Percentiles rank a stretch among this genome's conserved stretches.
Conservation (phyloP, 2,797 vertebrate species). For the Coluber constrictor region DNA sequence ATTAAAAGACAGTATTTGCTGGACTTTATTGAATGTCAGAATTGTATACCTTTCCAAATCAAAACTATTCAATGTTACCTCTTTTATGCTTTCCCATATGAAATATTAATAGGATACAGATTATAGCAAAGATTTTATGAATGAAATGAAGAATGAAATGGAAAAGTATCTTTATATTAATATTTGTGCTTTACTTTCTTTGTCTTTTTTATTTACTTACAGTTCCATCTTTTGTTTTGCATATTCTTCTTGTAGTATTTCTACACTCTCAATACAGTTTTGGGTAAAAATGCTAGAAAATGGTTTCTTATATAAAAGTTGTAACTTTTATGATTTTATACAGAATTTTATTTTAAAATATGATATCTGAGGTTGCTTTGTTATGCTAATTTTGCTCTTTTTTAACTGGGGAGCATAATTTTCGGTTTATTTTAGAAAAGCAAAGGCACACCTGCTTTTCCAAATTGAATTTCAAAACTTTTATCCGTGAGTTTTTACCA, state of each 20-base stretch:
- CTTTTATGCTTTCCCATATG: not conserved
- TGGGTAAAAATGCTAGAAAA: not conserved
- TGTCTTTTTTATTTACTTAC: not conserved
- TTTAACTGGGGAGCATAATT: not conserved
- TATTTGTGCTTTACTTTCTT: not conserved
- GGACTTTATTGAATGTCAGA: not conserved
- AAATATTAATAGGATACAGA: not conserved
- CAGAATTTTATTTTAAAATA: not conserved
- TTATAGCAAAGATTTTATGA: not conserved
- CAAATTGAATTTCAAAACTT: slow-evolving; percentile 23
- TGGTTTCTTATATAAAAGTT: not conserved
- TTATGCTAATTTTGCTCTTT: not conserved
- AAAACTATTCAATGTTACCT: not conserved
- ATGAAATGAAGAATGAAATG: not conserved
- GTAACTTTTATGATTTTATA: not conserved
- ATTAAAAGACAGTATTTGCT: not conserved
- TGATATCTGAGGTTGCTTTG: not conserved
- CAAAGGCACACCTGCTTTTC: not conserved
- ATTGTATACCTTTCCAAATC: not conserved
- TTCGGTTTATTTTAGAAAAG: slow-evolving; percentile 31
- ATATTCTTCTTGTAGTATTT: not conserved
- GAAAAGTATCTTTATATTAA: not conserved
- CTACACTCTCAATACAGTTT: not conserved
- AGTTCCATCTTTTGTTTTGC: not conserved
- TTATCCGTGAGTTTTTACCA: slow-evolving; percentile 13